phyloP scores from a whole-genome alignment of 1,140 invertebrate species.

The Tribolium madens region DNA sequence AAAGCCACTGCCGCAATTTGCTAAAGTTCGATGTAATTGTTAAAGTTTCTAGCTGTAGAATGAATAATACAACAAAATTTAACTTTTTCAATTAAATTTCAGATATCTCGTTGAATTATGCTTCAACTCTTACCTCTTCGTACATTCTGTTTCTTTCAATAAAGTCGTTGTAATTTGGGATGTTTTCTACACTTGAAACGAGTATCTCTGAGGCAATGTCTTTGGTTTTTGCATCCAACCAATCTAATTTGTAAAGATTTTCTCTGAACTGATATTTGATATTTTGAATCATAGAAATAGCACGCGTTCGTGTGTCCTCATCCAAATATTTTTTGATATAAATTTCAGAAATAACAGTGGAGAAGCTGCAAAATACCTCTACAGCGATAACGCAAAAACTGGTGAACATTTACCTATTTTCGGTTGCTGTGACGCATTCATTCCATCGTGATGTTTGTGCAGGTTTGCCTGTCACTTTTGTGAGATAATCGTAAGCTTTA shows the following conservation, averaged over 20 bases:
- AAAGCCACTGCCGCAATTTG: background rate
- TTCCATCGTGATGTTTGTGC: slow-evolving; percentile 50
- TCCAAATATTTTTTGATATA: slow-evolving; percentile 84
- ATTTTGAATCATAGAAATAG: slow-evolving; percentile 50
- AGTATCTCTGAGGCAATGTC: slow-evolving; percentile 83
- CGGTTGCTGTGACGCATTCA: slow-evolving; percentile 49
- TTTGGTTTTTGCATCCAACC: slow-evolving; percentile 72
- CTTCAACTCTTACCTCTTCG: slow-evolving; percentile 14
- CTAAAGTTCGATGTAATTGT: background rate
- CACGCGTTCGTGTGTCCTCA: slow-evolving; percentile 55
- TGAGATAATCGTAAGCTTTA: slow-evolving; percentile 51
- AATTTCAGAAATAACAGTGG: slow-evolving; percentile 67
- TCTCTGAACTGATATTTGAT: slow-evolving; percentile 57
- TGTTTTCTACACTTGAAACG: slow-evolving; percentile 79
- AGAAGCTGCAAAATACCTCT: slow-evolving; percentile 47
- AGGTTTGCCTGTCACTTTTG: slow-evolving; percentile 48
- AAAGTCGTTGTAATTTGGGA: slow-evolving; percentile 87
- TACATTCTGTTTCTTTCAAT: slow-evolving; percentile 61
- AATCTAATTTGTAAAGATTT: slow-evolving; percentile 48
- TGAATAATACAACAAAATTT: background rate
- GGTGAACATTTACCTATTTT: slow-evolving; percentile 51
- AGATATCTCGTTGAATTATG: background rate
- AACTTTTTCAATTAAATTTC: background rate
- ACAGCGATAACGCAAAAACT: slow-evolving; percentile 19
- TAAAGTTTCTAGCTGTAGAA: background rate